phyloP scores from a whole-genome alignment of 2,797 vertebrate species.

The Psittacula derbiana region DNA sequence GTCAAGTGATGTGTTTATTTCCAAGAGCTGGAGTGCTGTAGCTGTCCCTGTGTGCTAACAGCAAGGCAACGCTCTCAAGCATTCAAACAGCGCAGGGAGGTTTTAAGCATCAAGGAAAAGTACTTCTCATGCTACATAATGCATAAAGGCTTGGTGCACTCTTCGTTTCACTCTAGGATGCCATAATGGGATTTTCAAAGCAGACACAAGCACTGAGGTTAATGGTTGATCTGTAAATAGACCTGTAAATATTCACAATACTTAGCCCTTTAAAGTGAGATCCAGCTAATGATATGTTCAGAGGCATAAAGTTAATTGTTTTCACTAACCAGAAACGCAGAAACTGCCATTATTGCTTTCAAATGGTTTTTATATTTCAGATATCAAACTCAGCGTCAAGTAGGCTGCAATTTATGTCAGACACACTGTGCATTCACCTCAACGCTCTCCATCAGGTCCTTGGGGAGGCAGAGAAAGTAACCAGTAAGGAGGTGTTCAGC shows the following conservation, averaged over 20 bases:
- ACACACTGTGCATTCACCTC: rapidly evolving
- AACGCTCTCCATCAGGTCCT: neutral
- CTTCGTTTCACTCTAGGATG: neutral
- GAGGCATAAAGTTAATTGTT: neutral
- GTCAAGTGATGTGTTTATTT: neutral
- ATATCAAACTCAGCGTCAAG: neutral
- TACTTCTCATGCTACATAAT: neutral
- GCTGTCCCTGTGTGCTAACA: neutral
- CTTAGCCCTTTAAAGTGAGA: neutral
- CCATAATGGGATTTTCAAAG: neutral
- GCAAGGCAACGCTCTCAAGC: neutral
- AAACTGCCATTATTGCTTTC: neutral
- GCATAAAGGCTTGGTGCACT: neutral
- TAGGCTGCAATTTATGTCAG: neutral
- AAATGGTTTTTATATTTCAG: neutral
- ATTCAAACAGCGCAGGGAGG: neutral
- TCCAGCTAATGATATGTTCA: neutral
- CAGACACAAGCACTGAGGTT: neutral
- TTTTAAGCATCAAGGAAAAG: constrained; percentile 16
- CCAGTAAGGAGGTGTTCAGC: neutral
- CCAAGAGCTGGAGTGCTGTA: neutral
- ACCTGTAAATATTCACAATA: neutral
- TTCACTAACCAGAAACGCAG: neutral
- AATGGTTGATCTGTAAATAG: neutral
- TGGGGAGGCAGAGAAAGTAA: neutral